These are phyloP conservation scores for Aegithalos caudatus DNA, from an alignment of 2,113 vertebrate genomes.

Conservation along the genomic window DNA sequence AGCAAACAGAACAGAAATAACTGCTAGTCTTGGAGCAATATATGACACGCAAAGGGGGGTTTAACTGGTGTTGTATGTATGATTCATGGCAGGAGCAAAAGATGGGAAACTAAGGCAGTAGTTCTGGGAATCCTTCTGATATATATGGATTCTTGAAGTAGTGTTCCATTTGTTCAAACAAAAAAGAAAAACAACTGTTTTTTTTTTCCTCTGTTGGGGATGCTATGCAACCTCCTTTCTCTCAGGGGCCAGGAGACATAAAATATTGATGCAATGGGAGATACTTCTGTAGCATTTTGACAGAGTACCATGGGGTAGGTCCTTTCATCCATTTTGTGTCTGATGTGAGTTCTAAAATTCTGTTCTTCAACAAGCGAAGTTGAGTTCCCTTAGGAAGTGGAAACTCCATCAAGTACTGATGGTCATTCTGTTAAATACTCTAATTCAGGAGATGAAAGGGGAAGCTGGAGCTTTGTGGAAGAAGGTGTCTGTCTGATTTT, in stretches of 20 bases:
- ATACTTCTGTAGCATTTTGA: conserved; percentile 2
- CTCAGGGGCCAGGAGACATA: not conserved
- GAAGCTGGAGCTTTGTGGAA: not conserved
- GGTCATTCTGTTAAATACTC: not conserved
- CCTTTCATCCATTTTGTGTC: not conserved
- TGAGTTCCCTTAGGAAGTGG: not conserved
- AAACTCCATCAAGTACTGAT: not conserved
- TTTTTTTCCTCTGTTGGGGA: not conserved
- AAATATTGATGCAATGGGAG: conserved; percentile 24
- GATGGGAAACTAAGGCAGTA: not conserved
- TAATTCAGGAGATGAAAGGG: not conserved
- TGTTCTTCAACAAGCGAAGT: not conserved
- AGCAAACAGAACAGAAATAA: not conserved
- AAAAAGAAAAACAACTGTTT: not conserved
- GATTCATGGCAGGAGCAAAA: not conserved
- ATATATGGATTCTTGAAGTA: not conserved
- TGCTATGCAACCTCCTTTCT: not conserved
- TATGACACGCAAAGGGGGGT: not conserved
- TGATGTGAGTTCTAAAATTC: conserved; percentile 5
- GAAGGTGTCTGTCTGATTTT: not conserved
- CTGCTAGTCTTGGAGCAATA: not conserved
- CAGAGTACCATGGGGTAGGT: not conserved
- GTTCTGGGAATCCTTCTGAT: not conserved
- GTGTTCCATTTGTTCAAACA: not conserved
- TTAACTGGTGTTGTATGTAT: not conserved